Evolutionary conservation across 1,140 invertebrate genomes (phyloP).

Genomic region (Andrena cerasifolii): DNA sequence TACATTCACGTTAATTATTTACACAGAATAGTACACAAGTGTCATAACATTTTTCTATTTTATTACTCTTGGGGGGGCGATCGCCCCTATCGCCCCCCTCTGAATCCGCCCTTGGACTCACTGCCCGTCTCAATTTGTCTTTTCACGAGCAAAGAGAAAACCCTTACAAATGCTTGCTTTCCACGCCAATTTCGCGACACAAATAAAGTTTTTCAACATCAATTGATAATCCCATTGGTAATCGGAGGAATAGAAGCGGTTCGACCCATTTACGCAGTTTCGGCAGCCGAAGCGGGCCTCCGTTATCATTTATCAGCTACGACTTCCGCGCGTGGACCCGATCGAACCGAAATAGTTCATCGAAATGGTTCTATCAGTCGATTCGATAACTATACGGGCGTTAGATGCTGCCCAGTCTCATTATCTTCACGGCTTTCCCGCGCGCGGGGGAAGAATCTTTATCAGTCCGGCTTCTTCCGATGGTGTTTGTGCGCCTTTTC

Average conservation of each 20-base stretch:
- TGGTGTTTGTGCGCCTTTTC: slow-evolving; percentile 63
- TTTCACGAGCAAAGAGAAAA: too few species aligned
- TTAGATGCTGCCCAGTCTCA: not conserved
- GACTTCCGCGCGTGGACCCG: slow-evolving; percentile 46
- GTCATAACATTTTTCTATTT: too few species aligned
- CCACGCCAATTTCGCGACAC: not conserved
- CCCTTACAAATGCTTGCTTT: too few species aligned
- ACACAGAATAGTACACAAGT: too few species aligned
- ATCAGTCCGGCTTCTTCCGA: slow-evolving; percentile 65
- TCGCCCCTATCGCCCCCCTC: too few species aligned
- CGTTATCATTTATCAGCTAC: slow-evolving; percentile 45
- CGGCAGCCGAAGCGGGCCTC: not conserved
- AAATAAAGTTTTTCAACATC: not conserved
- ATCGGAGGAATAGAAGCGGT: not conserved
- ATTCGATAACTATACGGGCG: slow-evolving; percentile 64
- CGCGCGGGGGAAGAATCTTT: slow-evolving; percentile 70
- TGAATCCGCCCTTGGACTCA: too few species aligned
- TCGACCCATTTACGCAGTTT: slow-evolving; percentile 6
- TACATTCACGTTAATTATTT: too few species aligned
- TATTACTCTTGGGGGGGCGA: too few species aligned
- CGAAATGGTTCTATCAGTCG: slow-evolving; percentile 57
- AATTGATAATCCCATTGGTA: not conserved
- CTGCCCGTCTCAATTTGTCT: too few species aligned
- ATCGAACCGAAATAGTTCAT: slow-evolving; percentile 57
- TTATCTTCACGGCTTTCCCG: slow-evolving; percentile 44